Base-by-base conservation (phyloP, 2,113 vertebrate genomes). In the Poeciliopsis turrubarensis region DNA sequence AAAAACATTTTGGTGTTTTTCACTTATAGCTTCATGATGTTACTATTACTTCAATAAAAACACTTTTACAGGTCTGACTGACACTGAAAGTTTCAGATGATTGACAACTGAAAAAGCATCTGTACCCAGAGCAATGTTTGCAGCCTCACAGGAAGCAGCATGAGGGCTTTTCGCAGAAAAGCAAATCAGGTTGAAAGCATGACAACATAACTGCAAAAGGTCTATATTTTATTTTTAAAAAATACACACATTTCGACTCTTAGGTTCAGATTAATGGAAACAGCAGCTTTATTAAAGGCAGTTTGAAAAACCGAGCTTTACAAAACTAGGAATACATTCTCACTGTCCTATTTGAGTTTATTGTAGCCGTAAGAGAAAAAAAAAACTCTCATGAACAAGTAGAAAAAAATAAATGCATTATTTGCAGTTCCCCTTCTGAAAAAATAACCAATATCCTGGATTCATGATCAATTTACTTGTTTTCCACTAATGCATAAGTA, bases 211-310 rank as follows among this genome's bases (percentile, higher is more conserved):
- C 26, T 32, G 15, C 37, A 66, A 22, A 22, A 3, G 9, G 8
- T 0, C 63, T 0, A 12, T 19, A 34, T 65, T 34, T 6, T 12
- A 6, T 3, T 37, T 65, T 65, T 3, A 14, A 47, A 37, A 19
- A 37, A 27, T 51, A 29, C 0, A 65, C 11, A 34, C 6, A 60
- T 34, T 25, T 0, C 65, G 6, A 34, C 39, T 51, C 2, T 41
- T 62, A 34, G 34, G 34, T 15, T 29, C n/a, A 70, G n/a, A 68
- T 1, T 2, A 68, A 29, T 31, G 51, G 39, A 64, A 60, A 27
- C 44, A 71, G 57, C 17, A 71, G 30, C 37, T 82, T 82, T 72
- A 79, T 80, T 77, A 13, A 65, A 70, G 12, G 73, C 22, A 26
- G 39, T 69, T 75, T 54, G 12, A 75, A 25, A 72, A 68, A 41